Base-by-base conservation (phyloP, 2,888 invertebrate genomes). In the Hydriomena furcata region DNA sequence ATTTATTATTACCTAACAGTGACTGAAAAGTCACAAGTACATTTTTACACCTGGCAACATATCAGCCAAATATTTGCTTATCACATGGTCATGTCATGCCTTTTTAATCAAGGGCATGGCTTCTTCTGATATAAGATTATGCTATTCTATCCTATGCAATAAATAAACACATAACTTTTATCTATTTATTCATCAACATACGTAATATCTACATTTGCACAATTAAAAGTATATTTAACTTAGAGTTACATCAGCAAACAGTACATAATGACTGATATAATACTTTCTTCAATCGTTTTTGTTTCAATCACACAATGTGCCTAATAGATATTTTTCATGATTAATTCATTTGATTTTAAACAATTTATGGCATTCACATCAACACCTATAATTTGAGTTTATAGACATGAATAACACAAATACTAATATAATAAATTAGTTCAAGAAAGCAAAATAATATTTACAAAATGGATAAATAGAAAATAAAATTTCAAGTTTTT, bases 131-230 rank as follows among this genome's bases (percentile, higher is more conserved):
- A 21, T 25, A 7, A 40, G 23, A 17, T 27, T 6, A 25, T 6
- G 25, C 34, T 28, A 13, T 40, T 32, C 36, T 41, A 13, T 28
- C 27, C 35, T 32, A 42, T 34, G 25, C 43, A 70, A 68, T 71
- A 68, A 71, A 66, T 65, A 63, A 64, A 28, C 59, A 63, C 52
- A 49, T 68, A 77, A 76, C 72, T 82, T 87, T 87, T 85, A 82
- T 79, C 85, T 89, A 89, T 90, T 90, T 90, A 90, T 88, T 89
- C 89, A 84, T 88, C 88, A 90, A 90, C 90, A 88, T 90, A 88
- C 85, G 84, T 88, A 84, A 86, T 90, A 89, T 88, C 89, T 90
- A 90, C 89, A 90, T 85, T 86, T 87, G 85, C 87, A 87, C 87
- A 88, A 84, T 82, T 84, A 79, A 74, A 68, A 73, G 72, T 79